Conservation (phyloP, 1,140 invertebrate genomes). For the Drepana arcuata region DNA sequence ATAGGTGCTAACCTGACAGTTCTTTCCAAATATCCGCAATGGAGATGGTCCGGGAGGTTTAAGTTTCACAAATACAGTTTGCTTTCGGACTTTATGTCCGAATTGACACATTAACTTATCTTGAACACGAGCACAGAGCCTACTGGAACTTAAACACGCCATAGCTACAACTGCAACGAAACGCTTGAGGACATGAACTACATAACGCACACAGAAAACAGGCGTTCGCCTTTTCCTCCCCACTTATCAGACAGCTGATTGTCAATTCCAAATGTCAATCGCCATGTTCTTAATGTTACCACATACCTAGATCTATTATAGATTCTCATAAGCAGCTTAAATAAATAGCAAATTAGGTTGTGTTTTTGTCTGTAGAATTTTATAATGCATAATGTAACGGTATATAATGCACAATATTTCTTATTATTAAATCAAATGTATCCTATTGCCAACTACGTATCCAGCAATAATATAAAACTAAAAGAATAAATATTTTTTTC, state of each 20-base stretch:
- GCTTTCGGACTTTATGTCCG: constrained; percentile 76
- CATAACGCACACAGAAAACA: constrained; percentile 49
- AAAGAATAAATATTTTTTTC: not conserved
- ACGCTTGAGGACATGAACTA: constrained; percentile 67
- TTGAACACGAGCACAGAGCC: constrained; percentile 82
- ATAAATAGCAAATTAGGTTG: too few species aligned
- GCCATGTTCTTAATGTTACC: constrained; percentile 40
- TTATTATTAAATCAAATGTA: too few species aligned
- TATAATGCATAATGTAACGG: too few species aligned
- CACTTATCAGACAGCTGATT: constrained; percentile 68
- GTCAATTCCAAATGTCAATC: too few species aligned
- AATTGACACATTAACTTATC: constrained; percentile 83
- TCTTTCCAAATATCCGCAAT: constrained; percentile 69
- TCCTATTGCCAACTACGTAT: too few species aligned
- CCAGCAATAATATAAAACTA: constrained; percentile 1
- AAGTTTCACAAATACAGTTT: constrained; percentile 76
- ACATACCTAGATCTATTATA: too few species aligned
- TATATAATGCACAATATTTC: too few species aligned
- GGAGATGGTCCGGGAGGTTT: constrained; percentile 73
- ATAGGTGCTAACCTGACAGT: constrained; percentile 73
- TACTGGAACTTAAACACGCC: constrained; percentile 84
- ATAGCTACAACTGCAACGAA: constrained; percentile 80
- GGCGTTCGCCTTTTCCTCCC: constrained; percentile 63
- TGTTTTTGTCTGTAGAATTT: too few species aligned
- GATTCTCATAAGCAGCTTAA: too few species aligned